These are phyloP conservation scores for Diceros bicornis DNA, from an alignment of 2,797 vertebrate genomes.

Conservation along the genomic window DNA sequence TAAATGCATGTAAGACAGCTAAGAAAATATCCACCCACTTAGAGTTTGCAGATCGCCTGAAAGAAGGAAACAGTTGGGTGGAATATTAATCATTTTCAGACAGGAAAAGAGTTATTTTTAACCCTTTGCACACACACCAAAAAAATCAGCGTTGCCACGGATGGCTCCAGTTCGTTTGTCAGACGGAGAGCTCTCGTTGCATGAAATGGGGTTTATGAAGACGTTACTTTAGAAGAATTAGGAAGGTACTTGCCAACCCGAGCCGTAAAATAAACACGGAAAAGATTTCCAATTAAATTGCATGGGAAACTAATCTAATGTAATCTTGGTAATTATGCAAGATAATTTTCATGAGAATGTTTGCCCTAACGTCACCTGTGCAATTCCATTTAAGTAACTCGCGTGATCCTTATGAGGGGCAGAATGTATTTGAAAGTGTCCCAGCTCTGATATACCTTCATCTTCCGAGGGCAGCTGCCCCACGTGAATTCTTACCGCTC, in stretches of 20 bases:
- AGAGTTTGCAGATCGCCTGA: constrained; percentile 86
- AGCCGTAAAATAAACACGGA: not conserved
- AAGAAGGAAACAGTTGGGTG: constrained; percentile 87
- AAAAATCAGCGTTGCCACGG: not conserved
- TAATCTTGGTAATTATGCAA: not conserved
- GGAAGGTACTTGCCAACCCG: not conserved
- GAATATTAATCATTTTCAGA: constrained; percentile 89
- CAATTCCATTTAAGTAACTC: not conserved
- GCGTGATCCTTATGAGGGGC: fast-evolving
- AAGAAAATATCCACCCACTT: constrained; percentile 90
- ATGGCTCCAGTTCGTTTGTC: constrained; percentile 1
- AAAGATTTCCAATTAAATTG: not conserved
- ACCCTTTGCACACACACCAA: constrained; percentile 85
- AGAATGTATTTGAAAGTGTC: not conserved
- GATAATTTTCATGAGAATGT: not conserved
- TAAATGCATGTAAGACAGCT: constrained; percentile 85
- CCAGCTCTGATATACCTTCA: fast-evolving
- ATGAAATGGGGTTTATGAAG: not conserved
- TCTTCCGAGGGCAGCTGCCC: not conserved
- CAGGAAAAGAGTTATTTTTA: constrained; percentile 89
- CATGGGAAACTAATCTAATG: not conserved
- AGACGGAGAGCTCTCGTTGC: not conserved
- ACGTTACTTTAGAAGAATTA: not conserved
- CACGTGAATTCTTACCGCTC: fast-evolving
- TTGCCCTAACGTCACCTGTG: not conserved